These are phyloP conservation scores for Trachelus tabidus DNA, from an alignment of 2,888 invertebrate genomes.

Conservation along the genomic window DNA sequence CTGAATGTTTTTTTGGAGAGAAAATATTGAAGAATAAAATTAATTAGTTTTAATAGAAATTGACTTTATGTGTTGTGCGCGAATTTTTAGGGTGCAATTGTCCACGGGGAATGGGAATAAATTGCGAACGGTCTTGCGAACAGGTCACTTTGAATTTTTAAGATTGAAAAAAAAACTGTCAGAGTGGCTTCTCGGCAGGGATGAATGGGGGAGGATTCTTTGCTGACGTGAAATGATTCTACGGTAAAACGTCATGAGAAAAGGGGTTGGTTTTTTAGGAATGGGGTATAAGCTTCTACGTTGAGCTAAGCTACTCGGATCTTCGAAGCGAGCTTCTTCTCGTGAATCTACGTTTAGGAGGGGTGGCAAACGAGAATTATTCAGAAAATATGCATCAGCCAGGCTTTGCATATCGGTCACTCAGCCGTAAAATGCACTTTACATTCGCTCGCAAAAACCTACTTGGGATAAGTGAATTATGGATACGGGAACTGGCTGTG, in stretches of 20 bases:
- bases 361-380: slow-evolving; percentile 30
- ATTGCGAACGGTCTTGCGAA: not conserved
- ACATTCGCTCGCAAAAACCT: slow-evolving; percentile 14
- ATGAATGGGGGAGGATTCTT: not conserved
- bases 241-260: not conserved
- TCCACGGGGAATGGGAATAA: too few relatives aligned
- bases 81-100: too few relatives aligned
- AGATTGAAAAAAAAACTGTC: too few relatives aligned
- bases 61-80: too few relatives aligned
- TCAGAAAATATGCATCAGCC: slow-evolving; percentile 38
- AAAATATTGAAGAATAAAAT: too few relatives aligned
- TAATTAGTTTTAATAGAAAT: too few relatives aligned
- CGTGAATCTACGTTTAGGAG: not conserved
- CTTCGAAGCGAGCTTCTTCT: slow-evolving; percentile 26
- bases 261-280: slow-evolving; percentile 26
- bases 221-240: not conserved
- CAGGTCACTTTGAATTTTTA: not conserved
- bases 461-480: slow-evolving; percentile 23
- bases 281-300: slow-evolving; percentile 21
- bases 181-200: not conserved
- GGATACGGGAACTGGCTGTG: not conserved
- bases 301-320: slow-evolving; percentile 35
- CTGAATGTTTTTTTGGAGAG: too few relatives aligned
- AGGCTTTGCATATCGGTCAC: slow-evolving; percentile 35
- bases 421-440: slow-evolving; percentile 35